Conservation (phyloP, 2,797 vertebrate genomes). For the Gambelia wislizenii region DNA sequence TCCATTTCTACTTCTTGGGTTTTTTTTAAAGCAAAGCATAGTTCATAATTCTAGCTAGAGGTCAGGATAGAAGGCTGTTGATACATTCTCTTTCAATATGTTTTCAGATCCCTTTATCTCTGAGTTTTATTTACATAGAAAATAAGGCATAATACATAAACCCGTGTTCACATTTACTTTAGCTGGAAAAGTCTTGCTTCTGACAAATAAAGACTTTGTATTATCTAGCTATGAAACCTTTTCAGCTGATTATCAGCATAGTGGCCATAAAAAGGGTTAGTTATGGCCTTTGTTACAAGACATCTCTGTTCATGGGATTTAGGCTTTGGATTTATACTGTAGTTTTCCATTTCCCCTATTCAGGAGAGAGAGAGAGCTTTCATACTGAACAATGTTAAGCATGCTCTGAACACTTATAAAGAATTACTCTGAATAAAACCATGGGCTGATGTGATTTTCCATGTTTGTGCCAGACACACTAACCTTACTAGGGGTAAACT, state of each 20-base stretch:
- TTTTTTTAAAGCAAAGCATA: neutral
- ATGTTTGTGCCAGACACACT: too few species aligned
- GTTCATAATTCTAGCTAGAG: neutral
- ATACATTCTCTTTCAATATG: neutral
- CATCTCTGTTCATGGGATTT: neutral
- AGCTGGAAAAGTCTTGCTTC: constrained; percentile 27
- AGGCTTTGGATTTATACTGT: neutral
- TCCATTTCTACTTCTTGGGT: neutral
- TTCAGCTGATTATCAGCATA: constrained; percentile 9
- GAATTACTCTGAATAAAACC: neutral
- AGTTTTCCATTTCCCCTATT: neutral
- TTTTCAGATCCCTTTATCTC: constrained; percentile 5
- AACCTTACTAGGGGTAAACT: too few species aligned
- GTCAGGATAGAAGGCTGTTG: neutral
- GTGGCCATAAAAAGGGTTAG: constrained; percentile 6
- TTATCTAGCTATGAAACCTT: constrained; percentile 30
- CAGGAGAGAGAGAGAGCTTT: neutral
- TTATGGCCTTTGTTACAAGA: constrained; percentile 12
- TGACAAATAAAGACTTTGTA: neutral
- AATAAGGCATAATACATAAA: constrained; percentile 7
- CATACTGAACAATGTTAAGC: neutral
- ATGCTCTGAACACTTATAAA: neutral
- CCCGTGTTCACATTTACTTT: neutral
- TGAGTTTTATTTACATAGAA: constrained; percentile 16
- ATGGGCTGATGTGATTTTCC: neutral